These are phyloP conservation scores for Sylvia borin DNA, from an alignment of 2,797 vertebrate species.

Conservation along the genomic window DNA sequence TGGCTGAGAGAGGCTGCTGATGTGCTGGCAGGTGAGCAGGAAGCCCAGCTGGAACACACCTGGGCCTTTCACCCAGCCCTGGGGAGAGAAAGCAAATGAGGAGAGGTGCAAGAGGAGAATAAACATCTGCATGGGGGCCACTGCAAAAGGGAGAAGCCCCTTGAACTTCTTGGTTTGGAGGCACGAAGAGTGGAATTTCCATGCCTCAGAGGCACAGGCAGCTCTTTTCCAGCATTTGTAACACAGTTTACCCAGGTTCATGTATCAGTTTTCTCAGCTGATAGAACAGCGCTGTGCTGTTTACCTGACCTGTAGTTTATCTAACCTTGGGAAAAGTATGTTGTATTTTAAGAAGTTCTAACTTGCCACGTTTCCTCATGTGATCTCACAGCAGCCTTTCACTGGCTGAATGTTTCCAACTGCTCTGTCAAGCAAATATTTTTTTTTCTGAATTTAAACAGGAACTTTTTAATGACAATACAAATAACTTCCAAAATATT, in stretches of 20 bases:
- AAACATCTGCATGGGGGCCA: background rate
- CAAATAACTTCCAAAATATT: background rate
- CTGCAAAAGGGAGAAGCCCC: background rate
- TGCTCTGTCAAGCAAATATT: conserved; percentile 78
- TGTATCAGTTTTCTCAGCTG: background rate
- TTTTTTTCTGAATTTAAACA: background rate
- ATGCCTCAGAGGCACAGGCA: background rate
- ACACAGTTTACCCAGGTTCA: background rate
- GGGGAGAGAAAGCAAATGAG: background rate
- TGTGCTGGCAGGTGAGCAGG: background rate
- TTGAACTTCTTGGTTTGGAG: background rate
- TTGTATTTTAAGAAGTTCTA: background rate
- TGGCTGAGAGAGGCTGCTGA: background rate
- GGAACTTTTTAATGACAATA: background rate
- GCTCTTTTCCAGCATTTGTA: background rate
- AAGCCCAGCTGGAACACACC: background rate
- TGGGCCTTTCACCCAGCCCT: background rate
- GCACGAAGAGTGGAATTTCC: background rate
- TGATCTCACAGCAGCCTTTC: conserved; percentile 81
- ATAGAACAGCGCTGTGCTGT: background rate
- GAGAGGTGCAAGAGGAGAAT: background rate
- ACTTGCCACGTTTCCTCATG: conserved; percentile 74
- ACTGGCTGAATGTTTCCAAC: conserved; percentile 80
- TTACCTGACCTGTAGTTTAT: background rate
- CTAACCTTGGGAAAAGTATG: background rate